These are phyloP conservation scores for Radopholus similis DNA, from an alignment of 1,140 invertebrate genomes.

Conservation along the genomic window DNA sequence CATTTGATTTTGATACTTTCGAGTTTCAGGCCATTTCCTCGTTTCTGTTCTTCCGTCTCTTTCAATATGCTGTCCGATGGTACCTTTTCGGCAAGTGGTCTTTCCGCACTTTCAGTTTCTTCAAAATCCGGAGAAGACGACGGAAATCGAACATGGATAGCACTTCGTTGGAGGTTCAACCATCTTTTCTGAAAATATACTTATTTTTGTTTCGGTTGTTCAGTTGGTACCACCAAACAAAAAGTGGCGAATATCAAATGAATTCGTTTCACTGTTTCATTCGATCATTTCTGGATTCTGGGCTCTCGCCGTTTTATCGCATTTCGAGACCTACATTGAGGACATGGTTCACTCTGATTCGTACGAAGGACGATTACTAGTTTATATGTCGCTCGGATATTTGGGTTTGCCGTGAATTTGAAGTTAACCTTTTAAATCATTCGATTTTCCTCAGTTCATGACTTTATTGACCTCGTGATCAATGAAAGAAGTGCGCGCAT, in stretches of 20 bases:
- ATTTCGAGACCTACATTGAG: slow-evolving; percentile 8
- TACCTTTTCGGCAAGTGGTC: slow-evolving; percentile 44
- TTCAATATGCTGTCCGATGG: slow-evolving; percentile 41
- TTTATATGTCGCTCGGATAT: slow-evolving; percentile 54
- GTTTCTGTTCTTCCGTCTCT: slow-evolving; percentile 27
- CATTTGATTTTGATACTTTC: background rate
- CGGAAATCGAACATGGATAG: slow-evolving; percentile 11
- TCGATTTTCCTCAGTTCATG: no score
- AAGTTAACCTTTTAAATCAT: no score
- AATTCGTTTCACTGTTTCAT: slow-evolving; percentile 54
- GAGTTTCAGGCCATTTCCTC: slow-evolving; percentile 28
- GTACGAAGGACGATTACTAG: background rate
- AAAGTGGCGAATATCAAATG: slow-evolving; percentile 59
- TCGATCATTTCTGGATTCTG: slow-evolving; percentile 55
- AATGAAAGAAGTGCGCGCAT: slow-evolving; percentile 57
- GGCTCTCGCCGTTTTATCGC: slow-evolving; percentile 33
- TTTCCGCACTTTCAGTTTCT: slow-evolving; percentile 43
- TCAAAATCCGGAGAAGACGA: slow-evolving; percentile 25
- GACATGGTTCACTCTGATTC: slow-evolving; percentile 2
- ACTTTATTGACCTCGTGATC: slow-evolving; percentile 49
- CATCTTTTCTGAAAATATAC: background rate
- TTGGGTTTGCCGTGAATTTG: no score
- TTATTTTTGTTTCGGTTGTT: slow-evolving; percentile 14
- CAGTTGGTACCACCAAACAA: slow-evolving; percentile 57
- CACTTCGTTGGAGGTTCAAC: slow-evolving; percentile 3